Base-by-base conservation (phyloP, 2,888 invertebrate species). In the Lumbricus terrestris region DNA sequence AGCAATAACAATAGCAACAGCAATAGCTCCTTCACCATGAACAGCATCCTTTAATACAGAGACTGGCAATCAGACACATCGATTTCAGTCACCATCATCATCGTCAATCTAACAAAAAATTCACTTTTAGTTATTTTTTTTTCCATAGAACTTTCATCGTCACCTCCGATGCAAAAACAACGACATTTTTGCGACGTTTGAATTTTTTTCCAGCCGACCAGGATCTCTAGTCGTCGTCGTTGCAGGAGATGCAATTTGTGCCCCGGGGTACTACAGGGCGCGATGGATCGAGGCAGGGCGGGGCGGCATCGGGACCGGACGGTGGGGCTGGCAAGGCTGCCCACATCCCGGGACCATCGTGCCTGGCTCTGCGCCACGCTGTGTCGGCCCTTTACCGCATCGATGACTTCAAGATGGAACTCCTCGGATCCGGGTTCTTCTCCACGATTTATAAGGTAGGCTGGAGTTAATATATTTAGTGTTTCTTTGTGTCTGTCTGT, bases 391-490 rank as follows among this genome's bases (percentile, higher is more conserved):
- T 99, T 90, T 97, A 98, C 95, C 97, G 98, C 88, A 96, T 98
- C 93, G 98, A 98, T 95, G 98, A 99, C 96, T 98, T 99, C 95
- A 96, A 97, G 93, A 96, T 97, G 95, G 98, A 98, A 95, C 97
- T 97, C 95, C 97, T 99, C 94, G 99, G 98, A 89, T 96, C 97
- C 89, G 99, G 99, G 92, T 99, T 99, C 96, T 99, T 98, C 96
- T 98, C 98, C 11, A 98, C 98, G 96, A 98, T 99, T 92, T 98
- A 97, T 96, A 98, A 98, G 97, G 99, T 98, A 96, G 96, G 96
- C 29, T 35, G 34, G 42, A 88, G 16, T 23, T n/a, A 5, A 29
- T 0, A n/a, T n/a, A n/a, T n/a, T n/a, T n/a, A 23, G 37, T 38
- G 20, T 38, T 23, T 37, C 23, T 3, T n/a, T 38, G 40, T 40